A percentile compares a stretch with the other conserved stretches of the same genome.
These are phyloP conservation scores for Agrotis puta DNA, from an alignment of 2,888 invertebrate species.

Conservation along the genomic window DNA sequence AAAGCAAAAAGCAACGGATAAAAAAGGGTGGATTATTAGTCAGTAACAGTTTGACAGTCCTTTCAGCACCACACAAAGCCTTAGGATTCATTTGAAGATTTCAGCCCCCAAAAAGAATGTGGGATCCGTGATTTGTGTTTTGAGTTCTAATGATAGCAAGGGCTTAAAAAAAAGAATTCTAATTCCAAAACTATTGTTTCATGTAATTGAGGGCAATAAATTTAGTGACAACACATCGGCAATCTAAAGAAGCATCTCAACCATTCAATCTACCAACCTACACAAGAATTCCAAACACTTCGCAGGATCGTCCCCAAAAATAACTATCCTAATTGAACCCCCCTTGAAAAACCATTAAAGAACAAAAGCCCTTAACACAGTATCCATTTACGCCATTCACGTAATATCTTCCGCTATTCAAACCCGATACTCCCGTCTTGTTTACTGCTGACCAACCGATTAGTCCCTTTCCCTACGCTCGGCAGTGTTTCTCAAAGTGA, in stretches of 20 bases:
- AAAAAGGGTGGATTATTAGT: no score
- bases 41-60: no score
- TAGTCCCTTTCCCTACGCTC: constrained; percentile 38
- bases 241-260: background rate
- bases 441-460: constrained; percentile 42
- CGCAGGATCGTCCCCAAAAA: constrained; percentile 4
- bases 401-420: constrained; percentile 42
- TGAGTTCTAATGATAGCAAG: no score
- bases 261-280: background rate
- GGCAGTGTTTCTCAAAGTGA: constrained; percentile 24
- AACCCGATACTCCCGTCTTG: constrained; percentile 20
- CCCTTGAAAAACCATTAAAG: constrained; percentile 31
- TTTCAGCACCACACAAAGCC: no score
- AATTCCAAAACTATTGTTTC: no score
- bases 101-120: no score
- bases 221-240: background rate
- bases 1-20: no score
- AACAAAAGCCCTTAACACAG: constrained; percentile 21
- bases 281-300: constrained; percentile 2
- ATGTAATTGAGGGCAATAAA: background rate
- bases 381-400: constrained; percentile 43
- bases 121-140: no score
- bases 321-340: constrained; percentile 38
- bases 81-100: no score
- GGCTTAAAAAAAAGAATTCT: no score